Base-by-base conservation (phyloP, 2,797 vertebrate genomes). In the Diplodus sargus region DNA sequence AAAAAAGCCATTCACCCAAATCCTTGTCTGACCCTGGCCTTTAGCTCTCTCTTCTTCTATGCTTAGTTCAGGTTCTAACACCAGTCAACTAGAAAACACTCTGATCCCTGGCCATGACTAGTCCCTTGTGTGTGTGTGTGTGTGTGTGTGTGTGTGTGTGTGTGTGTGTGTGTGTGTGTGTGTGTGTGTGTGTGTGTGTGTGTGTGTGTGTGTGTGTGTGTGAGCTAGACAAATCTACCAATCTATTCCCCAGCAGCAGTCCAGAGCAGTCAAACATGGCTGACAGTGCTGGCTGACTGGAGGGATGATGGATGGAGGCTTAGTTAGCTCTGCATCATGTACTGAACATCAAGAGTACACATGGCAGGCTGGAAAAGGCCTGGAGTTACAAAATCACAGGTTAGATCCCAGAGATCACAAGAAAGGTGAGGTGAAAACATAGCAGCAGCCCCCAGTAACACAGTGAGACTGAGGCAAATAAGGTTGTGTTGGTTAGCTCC, bases 281-380 rank as follows among this genome's bases (percentile, higher is more conserved):
- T 20, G 73, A 72, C 64, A 58, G 85, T 78, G 79, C 80, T 83
- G 91, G 90, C 87, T 91, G 91, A 86, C 88, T 93, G 93, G 88
- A 87, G 81, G 83, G 70, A 90, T 93, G 93, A 94, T 91, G 89
- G 87, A 93, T 94, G 89, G 84, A 86, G 89, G 83, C 79, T 82
- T 80, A 83, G 88, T 83, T 83, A 79, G 78, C 84, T 82, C 69
- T 90, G 84, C 82, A 85, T 90, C 91, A 86, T 88, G 82, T 79
- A 54, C 70, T 74, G 42, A 89, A 76, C 85, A 85, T 87, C 70
- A 81, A 78, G 62, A 84, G 48, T 59, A 54, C 61, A 70, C 72
- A 77, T 69, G 30, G 64, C 60, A 63, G 75, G 30, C 66, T 71
- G 74, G 59, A 58, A 73, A 63, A 70, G 62, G 68, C 52, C 69